Evolutionary conservation across 2,113 vertebrate genomes (phyloP).

Genomic region (Antigone vipio): DNA sequence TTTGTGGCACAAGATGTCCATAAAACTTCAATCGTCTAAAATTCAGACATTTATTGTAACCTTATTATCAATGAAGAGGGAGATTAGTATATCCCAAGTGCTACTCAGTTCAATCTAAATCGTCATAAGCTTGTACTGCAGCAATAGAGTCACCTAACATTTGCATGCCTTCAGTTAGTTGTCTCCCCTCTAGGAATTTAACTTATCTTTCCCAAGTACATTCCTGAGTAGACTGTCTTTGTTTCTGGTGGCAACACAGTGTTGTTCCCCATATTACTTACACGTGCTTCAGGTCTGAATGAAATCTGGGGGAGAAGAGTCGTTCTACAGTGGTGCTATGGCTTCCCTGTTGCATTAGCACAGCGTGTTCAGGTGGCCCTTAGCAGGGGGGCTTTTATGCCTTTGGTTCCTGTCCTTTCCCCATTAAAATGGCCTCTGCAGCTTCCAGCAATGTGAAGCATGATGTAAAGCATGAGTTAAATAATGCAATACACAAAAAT

Average conservation of each 20-base stretch:
- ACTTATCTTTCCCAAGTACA: not conserved
- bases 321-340: not conserved
- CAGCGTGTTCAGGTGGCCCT: fast-evolving
- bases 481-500: not conserved
- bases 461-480: not conserved
- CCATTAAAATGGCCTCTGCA: not conserved
- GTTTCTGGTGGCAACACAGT: not conserved
- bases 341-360: not conserved
- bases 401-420: not conserved
- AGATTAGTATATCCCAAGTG: not conserved
- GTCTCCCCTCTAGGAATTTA: not conserved
- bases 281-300: not conserved
- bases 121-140: not conserved
- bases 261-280: not conserved
- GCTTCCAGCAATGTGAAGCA: not conserved
- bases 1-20: not conserved
- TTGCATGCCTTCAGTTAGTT: not conserved
- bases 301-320: not conserved
- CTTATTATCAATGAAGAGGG: not conserved
- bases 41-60: not conserved
- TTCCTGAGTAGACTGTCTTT: not conserved
- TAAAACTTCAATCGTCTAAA: not conserved
- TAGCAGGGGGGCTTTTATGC: not conserved
- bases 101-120: not conserved
- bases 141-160: not conserved